phyloP scores from a whole-genome alignment of 2,888 invertebrate species.

The Diogma glabrata region DNA sequence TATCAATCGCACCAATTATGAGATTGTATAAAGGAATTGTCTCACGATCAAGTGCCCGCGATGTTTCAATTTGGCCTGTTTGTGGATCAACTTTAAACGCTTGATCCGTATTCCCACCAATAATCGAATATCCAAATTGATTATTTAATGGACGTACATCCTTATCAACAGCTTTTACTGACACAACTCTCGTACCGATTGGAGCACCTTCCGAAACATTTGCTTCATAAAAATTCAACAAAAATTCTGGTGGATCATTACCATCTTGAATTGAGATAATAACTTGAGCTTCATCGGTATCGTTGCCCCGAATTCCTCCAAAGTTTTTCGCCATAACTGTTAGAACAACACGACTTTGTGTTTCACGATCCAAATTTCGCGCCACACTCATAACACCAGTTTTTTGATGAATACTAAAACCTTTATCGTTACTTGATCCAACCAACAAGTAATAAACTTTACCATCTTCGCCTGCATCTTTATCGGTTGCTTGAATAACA shows the following conservation, averaged over 20 bases:
- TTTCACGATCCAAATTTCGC: constrained; percentile 70
- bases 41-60: constrained; percentile 69
- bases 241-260: constrained; percentile 90
- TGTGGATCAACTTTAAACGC: constrained; percentile 82
- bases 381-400: constrained; percentile 78
- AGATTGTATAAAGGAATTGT: constrained; percentile 60
- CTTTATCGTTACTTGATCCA: constrained; percentile 83
- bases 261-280: constrained; percentile 90
- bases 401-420: constrained; percentile 74
- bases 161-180: constrained; percentile 79
- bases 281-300: constrained; percentile 90
- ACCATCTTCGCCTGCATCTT: constrained; percentile 79
- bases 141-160: constrained; percentile 85
- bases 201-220: constrained; percentile 68
- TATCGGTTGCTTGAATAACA: constrained; percentile 75
- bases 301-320: constrained; percentile 87
- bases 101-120: constrained; percentile 70
- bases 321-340: constrained; percentile 91
- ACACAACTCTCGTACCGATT: constrained; percentile 59
- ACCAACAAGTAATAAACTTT: constrained; percentile 85
- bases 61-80: constrained; percentile 70
- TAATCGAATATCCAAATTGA: constrained; percentile 82
- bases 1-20: constrained; percentile 78
- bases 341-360: constrained; percentile 76
- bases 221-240: constrained; percentile 64